Evolutionary conservation across 2,797 vertebrate species (phyloP), one percentile per base, ranked within the genome.

Genomic region (Clarias fuscus): DNA sequence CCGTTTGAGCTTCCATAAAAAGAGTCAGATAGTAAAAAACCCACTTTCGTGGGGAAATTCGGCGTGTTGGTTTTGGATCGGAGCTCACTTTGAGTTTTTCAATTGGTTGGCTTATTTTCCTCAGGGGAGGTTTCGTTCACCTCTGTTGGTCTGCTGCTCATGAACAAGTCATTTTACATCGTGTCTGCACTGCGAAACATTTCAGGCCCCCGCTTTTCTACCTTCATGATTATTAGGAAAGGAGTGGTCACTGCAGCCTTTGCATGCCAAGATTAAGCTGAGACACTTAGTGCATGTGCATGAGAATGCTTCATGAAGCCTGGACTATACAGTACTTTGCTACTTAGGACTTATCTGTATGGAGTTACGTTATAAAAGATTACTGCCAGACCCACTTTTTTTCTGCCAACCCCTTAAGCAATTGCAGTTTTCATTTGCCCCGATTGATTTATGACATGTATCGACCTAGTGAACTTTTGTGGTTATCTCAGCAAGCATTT

Each of bases 131-230:
- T 87, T 85, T 93, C 88, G 91, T 90, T 89, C 92, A 91, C 89
- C 89, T 90, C 84, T 27, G 11, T 72, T 72, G 80, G 53, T 20
- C n/a, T 85, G 86, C 89, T 90, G 91, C 93, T 93, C 91, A 93
- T 90, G 91, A 92, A 91, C 91, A 92, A 92, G 91, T 93, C 92
- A 91, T 93, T 94, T 94, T 92, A 93, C 93, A 94, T 94, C 92
- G 92, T 93, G 92, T 93, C 91, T 92, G 15, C 92, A 85, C 89
- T 90, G 88, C 88, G 89, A 89, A 93, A 90, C 87, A 88, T 88
- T 86, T 86, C 43, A 68, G 71, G 5, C 61, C 58, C 90, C 86
- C 56, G 22, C 18, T 30, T 87, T 48, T 83, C 76, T 17, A 48
- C 86, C 84, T 86, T 76, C 80, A 86, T 90, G 90, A 91, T 93